These are phyloP conservation scores for Bettongia penicillata DNA, from an alignment of 2,113 vertebrate species.

Conservation along the genomic window DNA sequence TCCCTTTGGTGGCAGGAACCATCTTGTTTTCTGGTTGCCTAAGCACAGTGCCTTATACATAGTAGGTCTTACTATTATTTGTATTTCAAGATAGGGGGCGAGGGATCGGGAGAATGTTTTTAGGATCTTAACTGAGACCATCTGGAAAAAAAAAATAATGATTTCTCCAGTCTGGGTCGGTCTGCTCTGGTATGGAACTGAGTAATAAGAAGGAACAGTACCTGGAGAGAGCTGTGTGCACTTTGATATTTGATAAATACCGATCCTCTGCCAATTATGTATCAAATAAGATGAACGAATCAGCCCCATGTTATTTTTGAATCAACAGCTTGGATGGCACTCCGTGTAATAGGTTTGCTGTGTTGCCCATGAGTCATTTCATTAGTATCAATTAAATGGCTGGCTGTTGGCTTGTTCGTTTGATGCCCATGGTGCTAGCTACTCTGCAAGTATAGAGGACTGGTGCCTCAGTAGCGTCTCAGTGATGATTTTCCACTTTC, in stretches of 20 bases:
- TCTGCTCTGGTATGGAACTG: neutral
- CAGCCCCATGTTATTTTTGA: neutral
- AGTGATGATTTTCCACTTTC: neutral
- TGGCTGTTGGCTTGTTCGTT: conserved; percentile 66
- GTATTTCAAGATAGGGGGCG: neutral
- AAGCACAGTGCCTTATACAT: neutral
- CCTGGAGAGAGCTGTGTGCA: conserved; percentile 8
- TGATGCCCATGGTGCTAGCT: conserved; percentile 5
- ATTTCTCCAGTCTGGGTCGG: conserved; percentile 22
- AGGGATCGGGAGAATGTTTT: neutral
- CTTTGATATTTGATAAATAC: conserved; percentile 41
- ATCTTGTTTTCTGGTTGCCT: neutral
- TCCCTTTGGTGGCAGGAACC: neutral
- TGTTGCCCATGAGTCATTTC: conserved; percentile 12
- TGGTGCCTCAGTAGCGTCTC: neutral
- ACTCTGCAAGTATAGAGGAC: neutral
- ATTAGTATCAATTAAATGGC: conserved; percentile 66
- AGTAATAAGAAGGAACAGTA: neutral
- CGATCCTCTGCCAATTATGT: conserved; percentile 46
- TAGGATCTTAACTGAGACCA: neutral
- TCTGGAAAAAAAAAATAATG: neutral
- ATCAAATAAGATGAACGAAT: conserved; percentile 29
- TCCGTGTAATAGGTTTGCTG: conserved; percentile 24
- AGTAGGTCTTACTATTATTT: neutral
- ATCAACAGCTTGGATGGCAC: conserved; percentile 5